Percentiles rank a stretch among this genome's conserved stretches.
These are phyloP conservation scores for Myotis vivesi DNA, from an alignment of 2,797 vertebrate species.

Conservation along the genomic window DNA sequence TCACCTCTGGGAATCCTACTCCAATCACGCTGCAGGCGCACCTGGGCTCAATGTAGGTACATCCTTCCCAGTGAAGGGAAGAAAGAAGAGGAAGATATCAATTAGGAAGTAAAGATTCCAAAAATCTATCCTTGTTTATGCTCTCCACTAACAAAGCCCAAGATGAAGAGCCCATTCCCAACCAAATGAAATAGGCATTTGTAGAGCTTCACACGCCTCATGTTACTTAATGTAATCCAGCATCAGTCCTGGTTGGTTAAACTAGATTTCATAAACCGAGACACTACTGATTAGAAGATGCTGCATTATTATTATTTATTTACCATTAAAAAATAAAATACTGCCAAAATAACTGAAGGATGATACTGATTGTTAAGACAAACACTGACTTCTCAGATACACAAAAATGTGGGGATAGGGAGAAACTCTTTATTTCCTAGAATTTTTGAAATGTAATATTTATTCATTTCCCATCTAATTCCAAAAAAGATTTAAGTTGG, in stretches of 20 bases:
- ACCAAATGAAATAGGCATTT: not conserved
- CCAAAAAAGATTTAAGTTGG: not conserved
- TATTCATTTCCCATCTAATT: not conserved
- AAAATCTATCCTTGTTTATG: not conserved
- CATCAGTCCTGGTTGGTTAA: not conserved
- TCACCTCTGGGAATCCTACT: not conserved
- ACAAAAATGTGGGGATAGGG: not conserved
- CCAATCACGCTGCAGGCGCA: not conserved
- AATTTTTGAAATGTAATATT: conserved; percentile 7
- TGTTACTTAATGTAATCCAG: not conserved
- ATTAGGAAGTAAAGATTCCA: not conserved
- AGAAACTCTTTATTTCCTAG: not conserved
- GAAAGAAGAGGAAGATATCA: not conserved
- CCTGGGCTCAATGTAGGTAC: fast-evolving
- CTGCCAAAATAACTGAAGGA: not conserved
- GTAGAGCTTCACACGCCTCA: not conserved
- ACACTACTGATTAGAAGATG: not conserved
- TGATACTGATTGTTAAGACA: not conserved
- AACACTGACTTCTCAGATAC: not conserved
- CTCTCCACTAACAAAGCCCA: not conserved
- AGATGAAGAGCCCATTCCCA: not conserved
- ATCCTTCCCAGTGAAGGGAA: not conserved
- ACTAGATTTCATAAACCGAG: not conserved
- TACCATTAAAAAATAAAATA: not conserved
- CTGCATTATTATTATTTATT: not conserved